phyloP scores from a whole-genome alignment of 2,888 invertebrate species.

The Baronia brevicornis region DNA sequence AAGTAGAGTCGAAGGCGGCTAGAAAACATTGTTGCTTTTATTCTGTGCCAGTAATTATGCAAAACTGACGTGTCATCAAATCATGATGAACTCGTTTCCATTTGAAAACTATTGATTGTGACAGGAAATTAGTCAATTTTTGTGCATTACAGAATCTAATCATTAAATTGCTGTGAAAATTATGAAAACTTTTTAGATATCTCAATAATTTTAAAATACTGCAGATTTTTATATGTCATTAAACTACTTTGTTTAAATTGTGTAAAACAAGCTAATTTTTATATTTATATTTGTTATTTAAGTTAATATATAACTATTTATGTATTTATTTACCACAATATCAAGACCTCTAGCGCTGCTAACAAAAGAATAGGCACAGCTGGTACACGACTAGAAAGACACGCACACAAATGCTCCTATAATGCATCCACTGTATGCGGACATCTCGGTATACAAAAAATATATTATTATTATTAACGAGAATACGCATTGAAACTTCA shows the following conservation, averaged over 20 bases:
- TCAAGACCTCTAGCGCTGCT: too few relatives aligned
- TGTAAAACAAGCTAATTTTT: too few relatives aligned
- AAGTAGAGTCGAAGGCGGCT: constrained; percentile 38
- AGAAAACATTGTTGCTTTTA: constrained; percentile 43
- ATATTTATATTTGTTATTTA: too few relatives aligned
- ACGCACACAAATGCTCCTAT: constrained; percentile 31
- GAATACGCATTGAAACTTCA: constrained; percentile 35
- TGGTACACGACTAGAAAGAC: constrained; percentile 58
- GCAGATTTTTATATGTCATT: too few relatives aligned
- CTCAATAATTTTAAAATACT: too few relatives aligned
- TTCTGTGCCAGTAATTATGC: constrained; percentile 47
- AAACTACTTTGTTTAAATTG: too few relatives aligned
- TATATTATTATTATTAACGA: constrained; percentile 69
- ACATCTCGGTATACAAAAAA: constrained; percentile 65
- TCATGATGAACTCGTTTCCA: background rate
- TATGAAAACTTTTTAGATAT: too few relatives aligned
- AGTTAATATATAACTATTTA: too few relatives aligned
- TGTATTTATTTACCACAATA: too few relatives aligned
- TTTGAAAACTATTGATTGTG: too few relatives aligned
- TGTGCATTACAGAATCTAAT: too few relatives aligned
- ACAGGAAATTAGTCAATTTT: constrained; percentile 41
- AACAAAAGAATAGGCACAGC: constrained; percentile 70
- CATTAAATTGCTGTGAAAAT: too few relatives aligned
- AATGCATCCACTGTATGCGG: constrained; percentile 60
- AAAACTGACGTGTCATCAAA: constrained; percentile 19